Evolutionary conservation across 2,888 invertebrate genomes (phyloP), one percentile per base, ranked within the genome.

Genomic region (Campoletis raptor): DNA sequence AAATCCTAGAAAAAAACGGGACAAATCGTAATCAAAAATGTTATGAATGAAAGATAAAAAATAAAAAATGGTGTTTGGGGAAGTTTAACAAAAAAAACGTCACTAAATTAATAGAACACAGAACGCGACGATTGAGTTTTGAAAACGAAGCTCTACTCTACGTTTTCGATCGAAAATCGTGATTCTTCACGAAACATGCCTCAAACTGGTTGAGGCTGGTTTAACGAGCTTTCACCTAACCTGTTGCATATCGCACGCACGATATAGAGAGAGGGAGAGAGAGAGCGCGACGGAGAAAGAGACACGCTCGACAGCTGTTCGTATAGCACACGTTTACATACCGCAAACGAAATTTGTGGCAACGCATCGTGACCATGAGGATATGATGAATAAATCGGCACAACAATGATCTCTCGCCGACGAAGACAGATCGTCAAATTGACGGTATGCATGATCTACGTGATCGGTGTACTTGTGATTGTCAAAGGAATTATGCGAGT

Each of bases 361-460:
- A 57, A 12, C 21, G 2, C 30, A 6, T 61, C 61, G 1, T 30
- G 30, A 30, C 0, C 15, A 30, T 61, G 45, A 21, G 45, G 42
- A 45, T 67, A 52, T 30, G 1, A 89, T 88, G 88, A 79, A 61
- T 83, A 79, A 42, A 81, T 77, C 21, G 74, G 66, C 10, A 24
- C 40, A 69, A 89, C 87, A 83, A 91, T 90, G 89, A 85, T 88
- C 81, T 61, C 88, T 76, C 82, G 72, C 15, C 88, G 90, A 18
- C 90, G 89, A 69, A 91, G 88, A 85, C 80, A 83, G 12, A 36
- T 89, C 30, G 54, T 89, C 21, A 91, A 90, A 74, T 69, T 86
- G 54, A 84, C 87, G 37, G 57, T 91, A 80, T 91, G 89, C 72
- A 85, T 82, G 48, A 81, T 91, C 48, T 91, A 90, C 80, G 83